Evolutionary conservation across 2,888 invertebrate genomes (phyloP), one percentile per base, ranked within the genome.

Genomic region (Spodoptera exigua): DNA sequence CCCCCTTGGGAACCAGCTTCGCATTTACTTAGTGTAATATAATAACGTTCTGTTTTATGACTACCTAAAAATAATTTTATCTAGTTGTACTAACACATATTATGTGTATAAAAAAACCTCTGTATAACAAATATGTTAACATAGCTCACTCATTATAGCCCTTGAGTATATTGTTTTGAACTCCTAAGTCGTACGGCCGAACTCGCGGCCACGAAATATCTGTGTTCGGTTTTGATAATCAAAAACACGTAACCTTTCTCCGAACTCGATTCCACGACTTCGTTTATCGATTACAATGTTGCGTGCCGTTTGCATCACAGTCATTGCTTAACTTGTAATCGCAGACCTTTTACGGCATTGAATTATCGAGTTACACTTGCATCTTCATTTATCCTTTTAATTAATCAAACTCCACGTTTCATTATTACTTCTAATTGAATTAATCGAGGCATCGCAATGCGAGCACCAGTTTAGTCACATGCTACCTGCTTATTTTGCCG

Each of bases 221-320:
- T 57, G 51, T 47, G 63, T 56, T 63, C 35, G 13, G 64, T 60
- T 60, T 70, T 68, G 63, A 66, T 66, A 63, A 46, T 56, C 51
- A 57, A 61, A 67, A 61, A 41, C 53, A 70, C 61, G 53, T 67
- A 74, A 71, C 66, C 73, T 75, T 74, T 79, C 70, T 74, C 54
- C 52, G 57, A 55, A 66, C 55, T 62, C 62, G 54, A 68, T 69
- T 74, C 71, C 61, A 64, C 49, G 69, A 70, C 58, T 65, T 59
- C 70, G 70, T 76, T 81, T 80, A 80, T 79, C 79, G 78, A 77
- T 76, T 78, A 70, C 74, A 76, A 71, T 39, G 70, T 75, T 77
- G 70, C 72, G 59, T 73, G 68, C 47, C 56, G 73, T 79, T 79
- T 80, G 75, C 81, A 79, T 77, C 81, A 80, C 74, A 57, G 52